Conservation (phyloP, 2,888 invertebrate species). For the Ectemnius continuus region DNA sequence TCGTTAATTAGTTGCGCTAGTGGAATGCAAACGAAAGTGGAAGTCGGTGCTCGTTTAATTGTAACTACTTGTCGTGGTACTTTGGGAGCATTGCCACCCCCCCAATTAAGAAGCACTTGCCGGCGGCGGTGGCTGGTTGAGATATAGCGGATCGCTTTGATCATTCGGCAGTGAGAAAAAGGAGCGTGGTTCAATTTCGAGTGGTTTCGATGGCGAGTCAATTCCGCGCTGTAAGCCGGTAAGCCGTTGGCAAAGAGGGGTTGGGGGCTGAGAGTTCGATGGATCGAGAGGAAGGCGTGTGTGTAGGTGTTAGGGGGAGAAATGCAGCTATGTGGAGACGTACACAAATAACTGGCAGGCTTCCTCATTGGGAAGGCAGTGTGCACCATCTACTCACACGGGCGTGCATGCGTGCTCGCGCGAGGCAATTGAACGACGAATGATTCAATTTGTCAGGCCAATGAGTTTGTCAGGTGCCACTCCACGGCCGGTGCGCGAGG, state of each 20-base stretch:
- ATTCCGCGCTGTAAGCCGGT: slow-evolving; percentile 15
- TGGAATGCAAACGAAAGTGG: too few species aligned
- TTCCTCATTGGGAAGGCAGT: slow-evolving; percentile 20
- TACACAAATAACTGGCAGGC: slow-evolving; percentile 8
- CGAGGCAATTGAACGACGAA: slow-evolving; percentile 77
- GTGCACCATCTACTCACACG: slow-evolving; percentile 32
- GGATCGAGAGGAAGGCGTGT: background rate
- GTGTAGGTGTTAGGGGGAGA: background rate
- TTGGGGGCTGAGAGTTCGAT: slow-evolving; percentile 26
- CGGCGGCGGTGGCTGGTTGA: background rate
- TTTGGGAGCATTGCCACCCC: background rate
- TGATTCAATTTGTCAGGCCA: slow-evolving; percentile 78
- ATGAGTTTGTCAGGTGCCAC: slow-evolving; percentile 78
- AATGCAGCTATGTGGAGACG: background rate
- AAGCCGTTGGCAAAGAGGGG: slow-evolving; percentile 22
- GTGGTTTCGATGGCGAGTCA: slow-evolving; percentile 35
- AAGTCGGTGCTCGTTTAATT: too few species aligned
- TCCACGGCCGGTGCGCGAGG: slow-evolving; percentile 70
- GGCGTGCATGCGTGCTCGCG: slow-evolving; percentile 56
- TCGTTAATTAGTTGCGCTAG: background rate
- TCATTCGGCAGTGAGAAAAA: slow-evolving; percentile 11
- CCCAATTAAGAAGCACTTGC: slow-evolving; percentile 1
- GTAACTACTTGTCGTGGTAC: slow-evolving; percentile 7
- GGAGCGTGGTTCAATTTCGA: slow-evolving; percentile 3
- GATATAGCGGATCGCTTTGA: slow-evolving; percentile 3